phyloP scores from a whole-genome alignment of 2,797 vertebrate genomes.

The Cossypha dichroa region DNA sequence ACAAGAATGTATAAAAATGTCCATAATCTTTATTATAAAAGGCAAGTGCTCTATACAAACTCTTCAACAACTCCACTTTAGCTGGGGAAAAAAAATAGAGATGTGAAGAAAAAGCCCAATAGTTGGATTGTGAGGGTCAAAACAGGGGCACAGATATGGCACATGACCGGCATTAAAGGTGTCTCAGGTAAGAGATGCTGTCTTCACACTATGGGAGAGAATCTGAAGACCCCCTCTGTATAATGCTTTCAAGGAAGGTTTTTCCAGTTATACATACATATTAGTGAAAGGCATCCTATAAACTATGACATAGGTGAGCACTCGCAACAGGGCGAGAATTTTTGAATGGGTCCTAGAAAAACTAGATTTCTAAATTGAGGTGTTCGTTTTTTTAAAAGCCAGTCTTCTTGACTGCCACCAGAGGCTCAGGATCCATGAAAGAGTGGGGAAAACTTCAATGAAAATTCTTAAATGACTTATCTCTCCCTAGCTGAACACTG shows the following conservation, averaged over 20 bases:
- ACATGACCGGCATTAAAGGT: neutral
- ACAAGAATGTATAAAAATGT: neutral
- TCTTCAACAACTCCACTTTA: neutral
- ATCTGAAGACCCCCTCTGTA: neutral
- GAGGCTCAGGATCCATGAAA: neutral
- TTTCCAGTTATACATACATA: neutral
- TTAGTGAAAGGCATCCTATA: neutral
- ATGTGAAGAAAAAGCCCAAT: neutral
- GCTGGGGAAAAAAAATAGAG: accelerated
- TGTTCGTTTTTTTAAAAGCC: neutral
- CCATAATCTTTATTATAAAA: neutral
- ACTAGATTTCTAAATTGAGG: slow-evolving; percentile 26
- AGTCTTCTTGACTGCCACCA: neutral
- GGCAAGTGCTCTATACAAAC: neutral
- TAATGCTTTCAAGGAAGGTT: neutral
- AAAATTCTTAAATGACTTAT: neutral
- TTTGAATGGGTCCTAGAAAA: slow-evolving; percentile 44
- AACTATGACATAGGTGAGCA: neutral
- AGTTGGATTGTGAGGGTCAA: neutral
- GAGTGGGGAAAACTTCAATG: neutral
- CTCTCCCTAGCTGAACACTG: neutral
- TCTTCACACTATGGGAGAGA: neutral
- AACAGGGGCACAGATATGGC: neutral
- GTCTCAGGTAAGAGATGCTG: neutral
- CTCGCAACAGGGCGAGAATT: neutral